Evolutionary conservation across 2,888 invertebrate species (phyloP).

Genomic region (Dioctria rufipes): DNA sequence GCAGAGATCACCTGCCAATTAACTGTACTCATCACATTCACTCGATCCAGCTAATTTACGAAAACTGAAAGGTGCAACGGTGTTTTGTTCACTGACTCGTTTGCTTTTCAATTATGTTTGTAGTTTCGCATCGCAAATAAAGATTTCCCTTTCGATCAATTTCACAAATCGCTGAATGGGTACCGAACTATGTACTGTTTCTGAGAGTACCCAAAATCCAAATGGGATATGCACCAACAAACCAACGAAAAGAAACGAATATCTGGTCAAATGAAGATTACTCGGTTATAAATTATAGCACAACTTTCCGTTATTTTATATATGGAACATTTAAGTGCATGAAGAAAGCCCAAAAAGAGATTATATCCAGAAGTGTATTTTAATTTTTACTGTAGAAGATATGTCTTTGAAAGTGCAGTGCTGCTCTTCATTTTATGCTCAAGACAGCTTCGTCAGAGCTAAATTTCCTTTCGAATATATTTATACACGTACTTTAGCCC

Average conservation of each 20-base stretch:
- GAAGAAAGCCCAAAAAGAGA: not conserved
- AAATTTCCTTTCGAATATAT: no score
- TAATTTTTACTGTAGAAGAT: no score
- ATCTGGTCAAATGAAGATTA: not conserved
- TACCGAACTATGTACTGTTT: not conserved
- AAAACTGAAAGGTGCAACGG: slow-evolving; percentile 17
- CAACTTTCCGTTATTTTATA: not conserved
- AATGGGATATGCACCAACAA: slow-evolving; percentile 5
- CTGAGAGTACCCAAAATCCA: not conserved
- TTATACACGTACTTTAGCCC: not conserved
- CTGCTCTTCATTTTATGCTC: no score
- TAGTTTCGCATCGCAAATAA: not conserved
- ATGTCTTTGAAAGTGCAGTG: no score
- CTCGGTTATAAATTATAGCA: not conserved
- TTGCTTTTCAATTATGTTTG: not conserved
- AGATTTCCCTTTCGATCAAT: slow-evolving; percentile 9
- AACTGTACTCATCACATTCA: slow-evolving; percentile 3
- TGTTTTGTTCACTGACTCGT: slow-evolving; percentile 3
- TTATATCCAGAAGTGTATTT: not conserved
- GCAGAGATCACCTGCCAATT: slow-evolving; percentile 6
- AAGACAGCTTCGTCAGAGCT: no score
- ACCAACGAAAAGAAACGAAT: not conserved
- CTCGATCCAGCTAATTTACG: slow-evolving; percentile 3
- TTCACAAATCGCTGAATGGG: not conserved
- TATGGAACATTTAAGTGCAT: not conserved